Percentiles rank a stretch among this genome's conserved stretches.
phyloP scores from a whole-genome alignment of 2,888 invertebrate genomes.

The Eremobia ochroleuca region DNA sequence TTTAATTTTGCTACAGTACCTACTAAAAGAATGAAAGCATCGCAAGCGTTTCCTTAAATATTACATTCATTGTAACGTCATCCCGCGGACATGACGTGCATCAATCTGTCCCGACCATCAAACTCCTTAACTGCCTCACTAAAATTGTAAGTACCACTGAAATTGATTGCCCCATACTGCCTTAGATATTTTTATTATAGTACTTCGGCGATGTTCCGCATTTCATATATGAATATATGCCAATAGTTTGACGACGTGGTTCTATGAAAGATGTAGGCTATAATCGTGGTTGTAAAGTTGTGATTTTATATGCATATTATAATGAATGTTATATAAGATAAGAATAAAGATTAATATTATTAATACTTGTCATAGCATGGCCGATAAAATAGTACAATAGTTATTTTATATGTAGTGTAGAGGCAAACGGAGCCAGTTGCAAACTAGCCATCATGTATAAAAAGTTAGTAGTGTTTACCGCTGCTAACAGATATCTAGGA shows the following conservation, averaged over 20 bases:
- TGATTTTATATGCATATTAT: constrained; percentile 42
- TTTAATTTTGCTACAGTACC: too few relatives aligned
- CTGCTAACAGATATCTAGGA: neutral
- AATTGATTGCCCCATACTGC: constrained; percentile 77
- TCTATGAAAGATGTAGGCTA: constrained; percentile 33
- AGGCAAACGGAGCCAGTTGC: neutral
- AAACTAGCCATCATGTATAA: neutral
- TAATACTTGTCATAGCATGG: neutral
- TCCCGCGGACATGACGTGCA: constrained; percentile 46
- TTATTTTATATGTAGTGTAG: neutral
- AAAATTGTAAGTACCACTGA: constrained; percentile 75
- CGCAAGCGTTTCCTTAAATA: constrained; percentile 8
- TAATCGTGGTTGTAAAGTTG: constrained; percentile 50
- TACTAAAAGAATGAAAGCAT: neutral
- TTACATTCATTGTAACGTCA: constrained; percentile 57
- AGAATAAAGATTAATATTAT: constrained; percentile 9
- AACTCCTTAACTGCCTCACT: constrained; percentile 71
- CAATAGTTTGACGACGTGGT: constrained; percentile 51
- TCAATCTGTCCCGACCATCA: constrained; percentile 72
- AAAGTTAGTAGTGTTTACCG: neutral
- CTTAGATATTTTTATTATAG: constrained; percentile 77
- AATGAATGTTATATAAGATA: constrained; percentile 24
- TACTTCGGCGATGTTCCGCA: constrained; percentile 57
- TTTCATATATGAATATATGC: constrained; percentile 44
- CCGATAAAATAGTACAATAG: neutral